These are phyloP conservation scores for Paraescarpia echinospica DNA, from an alignment of 1,140 invertebrate genomes.

Conservation along the genomic window DNA sequence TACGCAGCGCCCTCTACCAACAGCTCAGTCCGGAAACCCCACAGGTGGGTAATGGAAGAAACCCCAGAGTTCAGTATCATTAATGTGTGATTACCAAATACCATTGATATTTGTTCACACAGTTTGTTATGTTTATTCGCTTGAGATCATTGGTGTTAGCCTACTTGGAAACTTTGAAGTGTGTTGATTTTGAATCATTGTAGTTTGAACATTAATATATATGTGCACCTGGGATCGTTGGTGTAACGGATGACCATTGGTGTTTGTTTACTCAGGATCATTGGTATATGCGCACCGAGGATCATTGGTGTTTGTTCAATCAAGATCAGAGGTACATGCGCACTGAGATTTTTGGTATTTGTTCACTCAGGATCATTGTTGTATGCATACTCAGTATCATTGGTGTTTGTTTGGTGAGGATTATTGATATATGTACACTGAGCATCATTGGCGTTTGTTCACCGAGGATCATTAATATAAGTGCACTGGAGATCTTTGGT, in stretches of 20 bases:
- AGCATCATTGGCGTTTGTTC: too few species aligned
- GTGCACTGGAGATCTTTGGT: too few species aligned
- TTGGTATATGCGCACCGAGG: background rate
- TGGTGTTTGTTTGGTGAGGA: background rate
- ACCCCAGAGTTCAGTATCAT: background rate
- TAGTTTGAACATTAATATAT: background rate
- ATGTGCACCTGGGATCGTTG: too few species aligned
- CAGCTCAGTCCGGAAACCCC: background rate
- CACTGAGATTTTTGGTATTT: background rate
- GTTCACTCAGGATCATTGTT: background rate
- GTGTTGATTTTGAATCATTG: background rate
- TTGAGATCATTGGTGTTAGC: background rate
- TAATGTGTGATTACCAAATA: background rate
- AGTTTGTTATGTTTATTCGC: background rate
- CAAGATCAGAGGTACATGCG: background rate
- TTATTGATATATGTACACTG: too few species aligned
- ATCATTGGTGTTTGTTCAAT: background rate
- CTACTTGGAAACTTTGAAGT: background rate
- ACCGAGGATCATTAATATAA: too few species aligned
- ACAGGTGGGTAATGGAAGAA: background rate
- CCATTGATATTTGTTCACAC: background rate
- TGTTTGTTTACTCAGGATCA: background rate
- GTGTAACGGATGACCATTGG: too few species aligned
- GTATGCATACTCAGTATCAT: background rate
- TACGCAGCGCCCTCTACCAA: background rate